phyloP scores from a whole-genome alignment of 2,888 invertebrate species.

The Tupiocoris notatus region DNA sequence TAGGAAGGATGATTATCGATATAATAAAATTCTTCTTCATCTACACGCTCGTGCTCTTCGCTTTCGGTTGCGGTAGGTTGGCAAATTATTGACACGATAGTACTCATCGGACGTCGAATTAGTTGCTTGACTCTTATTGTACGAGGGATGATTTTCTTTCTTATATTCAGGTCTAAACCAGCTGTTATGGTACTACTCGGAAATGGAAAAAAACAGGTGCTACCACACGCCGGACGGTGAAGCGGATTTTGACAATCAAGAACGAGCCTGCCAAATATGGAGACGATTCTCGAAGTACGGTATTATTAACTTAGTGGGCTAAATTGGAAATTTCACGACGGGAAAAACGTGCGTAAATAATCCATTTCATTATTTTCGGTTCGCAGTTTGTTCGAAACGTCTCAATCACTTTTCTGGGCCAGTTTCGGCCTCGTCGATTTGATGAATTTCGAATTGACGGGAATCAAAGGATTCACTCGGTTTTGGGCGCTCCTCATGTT shows the following conservation, averaged over 20 bases:
- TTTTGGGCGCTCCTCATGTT: constrained; percentile 98
- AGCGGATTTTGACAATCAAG: constrained; percentile 82
- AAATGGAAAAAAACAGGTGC: constrained; percentile 81
- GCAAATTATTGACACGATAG: background rate
- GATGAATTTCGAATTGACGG: constrained; percentile 88
- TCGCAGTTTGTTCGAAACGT: constrained; percentile 89
- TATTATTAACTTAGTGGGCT: no score
- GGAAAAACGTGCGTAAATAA: no score
- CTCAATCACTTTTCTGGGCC: constrained; percentile 97
- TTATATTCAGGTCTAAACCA: constrained; percentile 74
- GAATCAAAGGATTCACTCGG: constrained; percentile 92
- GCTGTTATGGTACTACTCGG: constrained; percentile 88
- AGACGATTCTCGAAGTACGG: constrained; percentile 82
- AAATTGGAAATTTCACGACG: no score
- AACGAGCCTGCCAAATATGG: constrained; percentile 82
- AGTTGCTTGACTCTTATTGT: background rate
- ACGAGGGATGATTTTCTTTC: background rate
- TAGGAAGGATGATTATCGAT: constrained; percentile 91
- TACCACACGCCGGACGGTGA: constrained; percentile 70
- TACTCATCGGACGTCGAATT: background rate
- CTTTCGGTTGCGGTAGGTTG: constrained; percentile 87
- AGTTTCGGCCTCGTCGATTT: constrained; percentile 94
- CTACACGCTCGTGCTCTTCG: constrained; percentile 86
- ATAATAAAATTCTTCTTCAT: constrained; percentile 96
- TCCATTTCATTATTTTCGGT: no score